Evolutionary conservation across 2,797 vertebrate species (phyloP), one percentile per base, ranked within the genome.

Genomic region (Crax fasciolata): DNA sequence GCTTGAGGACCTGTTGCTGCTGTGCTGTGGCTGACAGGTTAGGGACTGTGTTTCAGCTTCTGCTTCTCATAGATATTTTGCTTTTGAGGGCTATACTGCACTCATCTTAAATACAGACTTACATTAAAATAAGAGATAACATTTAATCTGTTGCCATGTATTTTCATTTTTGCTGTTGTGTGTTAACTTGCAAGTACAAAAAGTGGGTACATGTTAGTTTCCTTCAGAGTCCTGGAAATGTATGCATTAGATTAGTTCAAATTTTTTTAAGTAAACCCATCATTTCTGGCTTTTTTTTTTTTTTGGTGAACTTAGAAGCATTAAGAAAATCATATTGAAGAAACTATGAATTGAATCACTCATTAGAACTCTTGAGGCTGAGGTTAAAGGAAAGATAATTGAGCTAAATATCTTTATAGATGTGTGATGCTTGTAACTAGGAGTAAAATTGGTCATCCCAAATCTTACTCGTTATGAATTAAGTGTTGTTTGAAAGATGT

Each of bases 341-440:
- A 75, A 23, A 15, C 32, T 54, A 16, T 44, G 24, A 66, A 84
- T 20, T 80, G 2, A 67, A 63, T 87, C 27, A 15, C 11, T 58
- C n/a, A 77, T 80, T 35, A 20, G 84, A 92, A 58, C 5, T 90
- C 11, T 9, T 11, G 5, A 62, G 32, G 15, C 39, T 90, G 49
- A 79, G 55, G 59, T 66, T 86, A 73, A 78, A 49, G 63, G 39
- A 66, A 86, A 71, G 49, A 71, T 43, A 70, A 24, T 28, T 9
- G 67, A 16, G 41, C 21, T 82, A 62, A 87, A 43, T 18, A 51
- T 87, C 4, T 51, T 20, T 32, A 52, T 54, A 58, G 54, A 51
- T 55, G 19, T 16, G 21, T 57, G 27, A 28, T 23, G 90, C 63
- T 81, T 55, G 19, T 75, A 83, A 71, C 32, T 86, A 15, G 6